Base-by-base conservation (phyloP, 2,797 vertebrate genomes). In the Silurus aristotelis region DNA sequence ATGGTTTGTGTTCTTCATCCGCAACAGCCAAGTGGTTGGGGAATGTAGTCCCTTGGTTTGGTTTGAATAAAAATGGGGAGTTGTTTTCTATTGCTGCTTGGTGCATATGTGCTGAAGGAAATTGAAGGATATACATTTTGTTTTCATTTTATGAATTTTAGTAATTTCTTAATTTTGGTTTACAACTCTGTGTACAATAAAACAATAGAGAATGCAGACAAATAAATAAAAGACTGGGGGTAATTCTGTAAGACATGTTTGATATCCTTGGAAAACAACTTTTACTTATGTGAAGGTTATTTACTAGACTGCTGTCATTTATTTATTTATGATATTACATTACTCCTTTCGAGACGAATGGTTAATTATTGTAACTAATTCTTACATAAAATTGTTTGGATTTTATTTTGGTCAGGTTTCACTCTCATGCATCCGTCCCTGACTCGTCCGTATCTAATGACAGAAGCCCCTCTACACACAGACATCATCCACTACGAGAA, bases 371-470 rank as follows among this genome's bases (percentile, higher is more conserved):
- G 46, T 48, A 25, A 48, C 48, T 27, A 15, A 17, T 2, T 67
- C 1, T 67, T 31, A 6, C 8, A 19, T 52, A 10, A 19, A n/a
- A 12, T 3, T 58, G 17, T 71, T 38, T 38, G 84, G 79, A 58
- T 48, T 83, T 38, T 38, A n/a, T 55, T 79, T 63, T 20, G 8
- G 8, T 68, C 85, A 99, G 98, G 98, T 1, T 99, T 99, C 92
- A 99, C 98, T n/a, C 94, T 99, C 90, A 99, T 99, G 98, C 98
- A 99, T 86, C 98, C 98, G 0, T 99, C 98, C 3, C 96, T 99
- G 83, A 97, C 97, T 2, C 96, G 98, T 84, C 98, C 98, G 5
- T 99, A 97, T 91, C 94, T 99, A 91, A 96, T 99, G 85, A 97
- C 96, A 0, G 98, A 99, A 90, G 96, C 98, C 0, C 98, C 98